Conservation (phyloP, 2,888 invertebrate species). For the Megaustenia siamemsis region DNA sequence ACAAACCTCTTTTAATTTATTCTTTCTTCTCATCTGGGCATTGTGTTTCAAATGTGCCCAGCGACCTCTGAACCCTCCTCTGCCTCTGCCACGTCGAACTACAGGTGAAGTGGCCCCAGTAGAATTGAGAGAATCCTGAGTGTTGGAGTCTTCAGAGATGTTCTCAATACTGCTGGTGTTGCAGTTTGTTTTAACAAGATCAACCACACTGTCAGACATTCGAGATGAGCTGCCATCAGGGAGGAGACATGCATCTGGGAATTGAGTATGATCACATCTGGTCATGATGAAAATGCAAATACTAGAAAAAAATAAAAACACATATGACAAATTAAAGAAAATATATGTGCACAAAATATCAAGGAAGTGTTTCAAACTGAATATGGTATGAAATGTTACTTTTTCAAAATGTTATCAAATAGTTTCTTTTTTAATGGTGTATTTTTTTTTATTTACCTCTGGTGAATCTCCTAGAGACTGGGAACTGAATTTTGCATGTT, state of each 20-base stretch:
- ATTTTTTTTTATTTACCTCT: no score
- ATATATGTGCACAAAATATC: no score
- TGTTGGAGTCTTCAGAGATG: slow-evolving; percentile 74
- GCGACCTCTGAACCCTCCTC: slow-evolving; percentile 63
- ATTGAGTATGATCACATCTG: background rate
- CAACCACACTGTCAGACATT: slow-evolving; percentile 39
- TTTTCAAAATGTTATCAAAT: no score
- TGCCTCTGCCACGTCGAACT: slow-evolving; percentile 40
- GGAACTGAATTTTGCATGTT: no score
- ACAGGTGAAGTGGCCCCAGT: slow-evolving; percentile 60
- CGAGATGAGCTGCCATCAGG: slow-evolving; percentile 46
- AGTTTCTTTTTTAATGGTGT: no score
- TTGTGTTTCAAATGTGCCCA: slow-evolving; percentile 57
- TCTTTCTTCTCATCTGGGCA: slow-evolving; percentile 58
- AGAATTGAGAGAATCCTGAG: slow-evolving; percentile 71
- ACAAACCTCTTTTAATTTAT: slow-evolving; percentile 64
- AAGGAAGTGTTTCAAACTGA: no score
- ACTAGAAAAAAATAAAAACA: no score
- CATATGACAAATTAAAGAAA: no score
- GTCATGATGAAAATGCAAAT: no score
- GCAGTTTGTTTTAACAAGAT: slow-evolving; percentile 20
- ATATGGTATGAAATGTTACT: no score
- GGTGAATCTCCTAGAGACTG: no score
- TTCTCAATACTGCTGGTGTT: slow-evolving; percentile 74
- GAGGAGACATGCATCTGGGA: slow-evolving; percentile 45